These are phyloP conservation scores for Aptenodytes patagonicus DNA, from an alignment of 2,113 vertebrate genomes.

Conservation along the genomic window DNA sequence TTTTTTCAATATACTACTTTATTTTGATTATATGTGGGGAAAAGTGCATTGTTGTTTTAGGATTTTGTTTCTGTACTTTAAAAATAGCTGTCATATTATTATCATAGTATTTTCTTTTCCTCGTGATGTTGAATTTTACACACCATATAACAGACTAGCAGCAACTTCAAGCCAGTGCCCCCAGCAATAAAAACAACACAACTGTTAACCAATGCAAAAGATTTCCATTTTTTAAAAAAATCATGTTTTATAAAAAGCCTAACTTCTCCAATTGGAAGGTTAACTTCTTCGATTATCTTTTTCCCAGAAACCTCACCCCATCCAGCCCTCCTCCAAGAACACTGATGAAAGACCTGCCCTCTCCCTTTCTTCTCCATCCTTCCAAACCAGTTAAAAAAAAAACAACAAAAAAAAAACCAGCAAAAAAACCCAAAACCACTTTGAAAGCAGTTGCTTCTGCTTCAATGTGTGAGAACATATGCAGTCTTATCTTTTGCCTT, in stretches of 20 bases:
- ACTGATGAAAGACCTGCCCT: not conserved
- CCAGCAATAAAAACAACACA: not conserved
- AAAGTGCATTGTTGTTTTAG: not conserved
- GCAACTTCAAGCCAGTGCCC: not conserved
- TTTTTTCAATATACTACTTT: not conserved
- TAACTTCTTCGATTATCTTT: not conserved
- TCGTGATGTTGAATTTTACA: not conserved
- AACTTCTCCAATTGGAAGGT: not conserved
- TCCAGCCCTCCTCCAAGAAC: not conserved
- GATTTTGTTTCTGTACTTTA: not conserved
- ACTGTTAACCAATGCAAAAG: not conserved
- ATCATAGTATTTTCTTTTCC: not conserved
- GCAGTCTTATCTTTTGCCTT: not conserved
- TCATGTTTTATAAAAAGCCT: not conserved
- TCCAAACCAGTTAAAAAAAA: not conserved
- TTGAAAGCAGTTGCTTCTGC: not conserved
- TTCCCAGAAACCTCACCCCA: not conserved
- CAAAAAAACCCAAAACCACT: not conserved
- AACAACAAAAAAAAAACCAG: not conserved
- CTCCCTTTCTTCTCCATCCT: not conserved
- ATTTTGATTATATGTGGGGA: not conserved
- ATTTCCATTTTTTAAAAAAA: not conserved
- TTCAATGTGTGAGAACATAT: not conserved
- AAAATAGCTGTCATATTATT: not conserved
- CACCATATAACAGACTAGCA: not conserved